Conservation (phyloP, 2,888 invertebrate genomes). For the Hyppa rectilinea region DNA sequence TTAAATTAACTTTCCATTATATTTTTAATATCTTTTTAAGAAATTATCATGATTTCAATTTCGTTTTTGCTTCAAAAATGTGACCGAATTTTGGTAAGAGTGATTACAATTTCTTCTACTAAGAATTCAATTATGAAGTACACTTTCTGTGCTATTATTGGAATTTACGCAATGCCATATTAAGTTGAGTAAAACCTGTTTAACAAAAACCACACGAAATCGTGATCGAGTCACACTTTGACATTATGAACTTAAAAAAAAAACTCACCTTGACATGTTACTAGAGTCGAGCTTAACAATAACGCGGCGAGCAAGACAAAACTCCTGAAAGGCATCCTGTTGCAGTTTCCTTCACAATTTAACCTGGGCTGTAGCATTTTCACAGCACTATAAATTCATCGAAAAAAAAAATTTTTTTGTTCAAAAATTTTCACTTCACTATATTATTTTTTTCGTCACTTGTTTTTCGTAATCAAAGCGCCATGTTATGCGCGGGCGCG, state of each 20-base stretch:
- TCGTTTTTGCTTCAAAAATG: conserved; percentile 16
- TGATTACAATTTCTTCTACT: conserved; percentile 3
- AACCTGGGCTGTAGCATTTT: conserved; percentile 87
- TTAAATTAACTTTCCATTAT: not conserved
- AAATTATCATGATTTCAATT: not conserved
- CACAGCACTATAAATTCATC: conserved; percentile 73
- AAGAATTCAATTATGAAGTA: conserved; percentile 29
- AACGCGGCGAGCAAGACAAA: conserved; percentile 74
- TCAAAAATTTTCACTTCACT: conserved; percentile 73
- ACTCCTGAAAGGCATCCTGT: conserved; percentile 72
- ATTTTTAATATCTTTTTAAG: not conserved
- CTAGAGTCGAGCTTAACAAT: conserved; percentile 74
- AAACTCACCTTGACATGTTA: conserved; percentile 87
- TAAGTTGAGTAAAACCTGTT: conserved; percentile 42
- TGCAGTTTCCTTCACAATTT: conserved; percentile 79
- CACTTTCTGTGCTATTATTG: conserved; percentile 22
- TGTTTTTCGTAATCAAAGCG: conserved; percentile 62
- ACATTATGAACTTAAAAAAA: conserved; percentile 56
- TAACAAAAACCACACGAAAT: conserved; percentile 44
- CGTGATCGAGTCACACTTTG: conserved; percentile 49
- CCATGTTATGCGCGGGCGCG: conserved; percentile 66
- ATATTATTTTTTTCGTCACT: conserved; percentile 54
- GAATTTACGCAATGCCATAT: conserved; percentile 29
- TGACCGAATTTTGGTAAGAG: conserved; percentile 11
- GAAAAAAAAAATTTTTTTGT: conserved; percentile 65